Evolutionary conservation across 2,113 vertebrate species (phyloP).

Genomic region (Phyllostomus discolor): DNA sequence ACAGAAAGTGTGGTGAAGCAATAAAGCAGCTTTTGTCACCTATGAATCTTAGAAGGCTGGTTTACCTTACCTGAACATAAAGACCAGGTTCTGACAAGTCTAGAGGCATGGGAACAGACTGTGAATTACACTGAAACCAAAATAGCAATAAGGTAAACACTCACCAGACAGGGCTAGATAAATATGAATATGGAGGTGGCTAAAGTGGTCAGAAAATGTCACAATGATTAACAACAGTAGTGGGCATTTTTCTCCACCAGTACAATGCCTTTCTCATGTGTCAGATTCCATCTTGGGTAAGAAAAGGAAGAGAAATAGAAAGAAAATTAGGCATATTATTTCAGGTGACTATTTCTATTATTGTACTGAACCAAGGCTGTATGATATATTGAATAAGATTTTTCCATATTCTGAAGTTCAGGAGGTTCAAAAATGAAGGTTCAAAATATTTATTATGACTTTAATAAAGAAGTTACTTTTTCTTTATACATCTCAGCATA

Average conservation of each 20-base stretch:
- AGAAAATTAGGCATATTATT: background rate
- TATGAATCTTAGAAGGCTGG: background rate
- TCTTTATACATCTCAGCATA: background rate
- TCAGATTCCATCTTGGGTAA: background rate
- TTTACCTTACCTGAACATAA: no score
- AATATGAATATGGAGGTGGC: background rate
- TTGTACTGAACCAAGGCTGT: background rate
- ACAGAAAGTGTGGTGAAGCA: background rate
- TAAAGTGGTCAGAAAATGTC: background rate
- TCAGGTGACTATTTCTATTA: background rate
- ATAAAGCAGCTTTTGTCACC: background rate
- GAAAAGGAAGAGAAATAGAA: background rate
- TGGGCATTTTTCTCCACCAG: background rate
- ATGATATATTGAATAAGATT: background rate
- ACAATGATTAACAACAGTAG: background rate
- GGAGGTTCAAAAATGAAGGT: background rate
- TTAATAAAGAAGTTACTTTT: background rate
- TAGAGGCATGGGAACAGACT: accelerated
- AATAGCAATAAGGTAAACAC: background rate
- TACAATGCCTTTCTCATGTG: background rate
- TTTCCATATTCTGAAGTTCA: background rate
- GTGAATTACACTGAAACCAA: background rate
- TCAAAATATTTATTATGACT: no score
- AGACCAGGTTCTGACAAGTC: background rate
- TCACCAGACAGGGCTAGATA: background rate